Evolutionary conservation across 2,113 vertebrate genomes (phyloP).

Genomic region (Tragelaphus imberbis): DNA sequence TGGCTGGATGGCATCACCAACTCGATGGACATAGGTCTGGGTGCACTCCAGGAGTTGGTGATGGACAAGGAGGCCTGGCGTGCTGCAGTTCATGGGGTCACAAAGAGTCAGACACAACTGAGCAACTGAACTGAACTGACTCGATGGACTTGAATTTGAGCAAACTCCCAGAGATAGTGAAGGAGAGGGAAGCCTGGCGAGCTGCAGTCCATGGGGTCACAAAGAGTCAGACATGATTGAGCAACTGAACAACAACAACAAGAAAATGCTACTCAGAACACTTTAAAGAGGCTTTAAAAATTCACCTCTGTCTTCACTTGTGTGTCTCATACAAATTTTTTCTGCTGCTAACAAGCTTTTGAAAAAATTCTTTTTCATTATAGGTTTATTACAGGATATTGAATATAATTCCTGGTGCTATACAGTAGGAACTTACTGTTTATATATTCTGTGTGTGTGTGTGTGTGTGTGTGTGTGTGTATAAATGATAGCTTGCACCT

Average conservation of each 20-base stretch:
- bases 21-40: too few relatives aligned
- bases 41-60: too few relatives aligned
- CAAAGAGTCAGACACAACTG: too few relatives aligned
- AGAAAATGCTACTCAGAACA: too few relatives aligned
- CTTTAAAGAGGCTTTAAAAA: neutral
- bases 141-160: neutral
- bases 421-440: neutral
- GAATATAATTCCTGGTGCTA: neutral
- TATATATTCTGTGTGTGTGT: neutral
- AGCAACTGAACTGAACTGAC: too few relatives aligned
- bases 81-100: too few relatives aligned
- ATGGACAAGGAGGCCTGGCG: too few relatives aligned
- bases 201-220: neutral
- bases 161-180: neutral
- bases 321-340: neutral
- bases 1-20: too few relatives aligned
- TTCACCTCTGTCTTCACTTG: neutral
- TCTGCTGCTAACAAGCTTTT: neutral
- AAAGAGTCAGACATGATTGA: neutral
- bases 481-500: neutral
- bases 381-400: neutral
- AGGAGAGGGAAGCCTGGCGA: neutral
- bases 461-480: accelerated
- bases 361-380: neutral
- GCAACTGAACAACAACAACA: neutral